phyloP scores from a whole-genome alignment of 2,888 invertebrate species.

The Hoplodrina ambigua region DNA sequence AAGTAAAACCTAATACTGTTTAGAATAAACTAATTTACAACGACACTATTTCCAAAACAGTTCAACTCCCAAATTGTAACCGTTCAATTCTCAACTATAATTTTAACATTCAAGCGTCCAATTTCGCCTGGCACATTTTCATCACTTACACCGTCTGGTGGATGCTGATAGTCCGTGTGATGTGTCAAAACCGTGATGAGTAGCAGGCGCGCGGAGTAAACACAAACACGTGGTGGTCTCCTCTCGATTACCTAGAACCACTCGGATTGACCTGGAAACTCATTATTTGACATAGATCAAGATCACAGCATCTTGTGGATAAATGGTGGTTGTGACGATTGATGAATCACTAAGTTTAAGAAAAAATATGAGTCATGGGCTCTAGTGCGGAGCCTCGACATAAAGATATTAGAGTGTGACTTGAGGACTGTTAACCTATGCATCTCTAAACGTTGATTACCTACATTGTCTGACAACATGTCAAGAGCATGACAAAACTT shows the following conservation, averaged over 20 bases:
- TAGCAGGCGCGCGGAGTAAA: constrained; percentile 86
- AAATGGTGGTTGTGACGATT: constrained; percentile 29
- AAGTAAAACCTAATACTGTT: constrained; percentile 47
- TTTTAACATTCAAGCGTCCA: background rate
- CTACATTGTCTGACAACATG: too few species aligned
- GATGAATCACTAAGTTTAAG: background rate
- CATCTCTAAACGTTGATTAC: too few species aligned
- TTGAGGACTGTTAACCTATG: too few species aligned
- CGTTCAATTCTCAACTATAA: constrained; percentile 52
- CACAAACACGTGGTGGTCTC: constrained; percentile 78
- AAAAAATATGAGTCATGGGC: constrained; percentile 20
- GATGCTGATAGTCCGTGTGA: constrained; percentile 72
- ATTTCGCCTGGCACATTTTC: constrained; percentile 24
- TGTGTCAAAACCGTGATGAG: constrained; percentile 86
- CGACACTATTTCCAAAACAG: constrained; percentile 38
- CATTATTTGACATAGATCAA: constrained; percentile 53
- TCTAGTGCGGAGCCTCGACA: background rate
- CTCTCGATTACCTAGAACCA: constrained; percentile 65
- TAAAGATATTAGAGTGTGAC: background rate
- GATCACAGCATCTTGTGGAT: constrained; percentile 18
- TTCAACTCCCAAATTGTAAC: constrained; percentile 5
- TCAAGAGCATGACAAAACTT: background rate
- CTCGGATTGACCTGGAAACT: constrained; percentile 61
- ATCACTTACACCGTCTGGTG: constrained; percentile 43
- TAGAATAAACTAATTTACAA: constrained; percentile 46